These are phyloP conservation scores for Ceyx melanurus DNA, from an alignment of 2,113 vertebrate genomes.

Conservation along the genomic window DNA sequence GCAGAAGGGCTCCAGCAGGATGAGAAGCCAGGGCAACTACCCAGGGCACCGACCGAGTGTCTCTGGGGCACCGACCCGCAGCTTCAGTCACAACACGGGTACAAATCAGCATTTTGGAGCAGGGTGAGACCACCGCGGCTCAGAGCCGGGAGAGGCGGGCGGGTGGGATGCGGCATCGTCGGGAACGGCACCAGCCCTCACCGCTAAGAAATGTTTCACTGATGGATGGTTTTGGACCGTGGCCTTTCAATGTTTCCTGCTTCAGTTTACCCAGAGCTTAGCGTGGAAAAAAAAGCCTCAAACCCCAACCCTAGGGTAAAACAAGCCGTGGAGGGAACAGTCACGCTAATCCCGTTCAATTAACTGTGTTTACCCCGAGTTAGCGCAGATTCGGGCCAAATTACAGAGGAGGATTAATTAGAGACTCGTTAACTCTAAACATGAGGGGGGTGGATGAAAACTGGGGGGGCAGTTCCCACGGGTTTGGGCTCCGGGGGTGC, in stretches of 20 bases:
- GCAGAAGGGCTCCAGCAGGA: not conserved
- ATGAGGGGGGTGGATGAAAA: not conserved
- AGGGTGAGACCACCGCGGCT: not conserved
- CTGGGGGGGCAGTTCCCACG: not conserved
- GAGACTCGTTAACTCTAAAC: not conserved
- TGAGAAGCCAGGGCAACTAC: fast-evolving
- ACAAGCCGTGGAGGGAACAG: not conserved
- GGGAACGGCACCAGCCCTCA: not conserved
- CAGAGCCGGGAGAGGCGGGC: not conserved
- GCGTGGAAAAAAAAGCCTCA: not conserved
- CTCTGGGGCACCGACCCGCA: not conserved
- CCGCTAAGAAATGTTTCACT: not conserved
- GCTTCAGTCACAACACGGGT: not conserved
- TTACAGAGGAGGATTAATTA: not conserved
- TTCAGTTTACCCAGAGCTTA: not conserved
- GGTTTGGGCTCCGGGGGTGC: not conserved
- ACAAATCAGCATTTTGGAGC: not conserved
- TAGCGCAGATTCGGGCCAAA: not conserved
- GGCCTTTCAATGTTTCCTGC: not conserved
- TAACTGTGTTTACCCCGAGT: too few species aligned
- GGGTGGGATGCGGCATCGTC: not conserved
- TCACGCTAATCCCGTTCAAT: not conserved
- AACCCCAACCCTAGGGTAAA: not conserved
- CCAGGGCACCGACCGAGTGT: not conserved
- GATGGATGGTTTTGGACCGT: not conserved